Base-by-base conservation (phyloP, 2,113 vertebrate genomes). In the Pimephales promelas region DNA sequence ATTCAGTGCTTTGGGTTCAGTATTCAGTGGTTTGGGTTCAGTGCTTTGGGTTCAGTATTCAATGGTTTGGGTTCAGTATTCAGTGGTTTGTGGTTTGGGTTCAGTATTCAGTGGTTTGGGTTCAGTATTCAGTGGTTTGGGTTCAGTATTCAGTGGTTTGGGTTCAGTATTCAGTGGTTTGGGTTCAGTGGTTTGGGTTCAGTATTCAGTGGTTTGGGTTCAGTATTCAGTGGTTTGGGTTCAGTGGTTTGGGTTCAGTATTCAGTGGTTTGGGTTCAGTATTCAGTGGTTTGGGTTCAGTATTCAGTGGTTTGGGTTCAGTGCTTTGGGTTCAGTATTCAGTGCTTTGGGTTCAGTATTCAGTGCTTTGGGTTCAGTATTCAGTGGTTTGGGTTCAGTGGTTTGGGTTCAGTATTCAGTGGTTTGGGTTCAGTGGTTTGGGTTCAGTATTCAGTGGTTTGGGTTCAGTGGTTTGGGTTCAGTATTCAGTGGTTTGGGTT, bases 401-500 rank as follows among this genome's bases (percentile, higher is more conserved):
- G 24, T 73, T 11, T 52, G 79, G 71, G 40, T 57, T 85, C 68
- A 13, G 72, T 72, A 73, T 83, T 80, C 70, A 82, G 80, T 49
- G 56, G 4, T 13, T 57, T n/a, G n/a, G n/a, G n/a, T n/a, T n/a
- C n/a, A n/a, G n/a, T n/a, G 45, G 24, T 73, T 11, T 52, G 79
- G 71, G 40, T 57, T 85, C 68, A 13, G 72, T 72, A 73, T 83
- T 80, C 70, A 82, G 80, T 49, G 56, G 4, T 13, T 57, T n/a
- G n/a, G n/a, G n/a, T n/a, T n/a, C n/a, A n/a, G n/a, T n/a, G 45
- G 24, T 73, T 11, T 52, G 79, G 71, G 40, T 57, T 85, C 68
- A 13, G 72, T 72, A 73, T 83, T 80, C 70, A 82, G 80, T 49
- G 56, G 4, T 13, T 57, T 52, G 79, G 71, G 40, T 57, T 85